These are phyloP conservation scores for Incurvaria masculella DNA, from an alignment of 2,888 invertebrate species.

Conservation along the genomic window DNA sequence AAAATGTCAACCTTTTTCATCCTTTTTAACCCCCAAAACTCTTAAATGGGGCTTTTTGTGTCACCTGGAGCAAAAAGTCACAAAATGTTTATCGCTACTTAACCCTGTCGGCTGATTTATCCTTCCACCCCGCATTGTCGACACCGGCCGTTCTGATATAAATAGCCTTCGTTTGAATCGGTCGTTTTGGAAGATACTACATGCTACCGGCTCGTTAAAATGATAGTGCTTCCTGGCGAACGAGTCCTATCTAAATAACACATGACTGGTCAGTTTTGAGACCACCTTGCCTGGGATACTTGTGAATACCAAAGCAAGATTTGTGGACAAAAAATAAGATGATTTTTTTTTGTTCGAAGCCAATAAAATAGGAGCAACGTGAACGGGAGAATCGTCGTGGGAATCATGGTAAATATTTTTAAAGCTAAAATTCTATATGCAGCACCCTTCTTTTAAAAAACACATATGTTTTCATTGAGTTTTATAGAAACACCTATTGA, in stretches of 20 bases:
- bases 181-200: constrained; percentile 49
- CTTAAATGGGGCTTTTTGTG: constrained; percentile 48
- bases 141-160: constrained; percentile 34
- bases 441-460: too few species aligned
- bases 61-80: constrained; percentile 52
- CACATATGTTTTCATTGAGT: too few species aligned
- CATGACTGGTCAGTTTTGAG: too few species aligned
- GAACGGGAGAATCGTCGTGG: too few species aligned
- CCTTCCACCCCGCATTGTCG: constrained; percentile 36
- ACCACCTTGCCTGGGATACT: background rate
- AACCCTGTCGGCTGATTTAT: constrained; percentile 50
- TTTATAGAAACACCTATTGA: too few species aligned
- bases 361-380: too few species aligned
- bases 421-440: too few species aligned
- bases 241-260: too few species aligned
- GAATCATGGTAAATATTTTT: too few species aligned
- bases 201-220: constrained; percentile 19
- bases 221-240: background rate
- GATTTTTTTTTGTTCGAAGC: too few species aligned
- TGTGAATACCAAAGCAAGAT: too few species aligned
- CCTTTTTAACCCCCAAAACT: constrained; percentile 33
- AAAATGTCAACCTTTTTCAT: constrained; percentile 51
- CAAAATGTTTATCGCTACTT: constrained; percentile 55
- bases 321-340: too few species aligned
- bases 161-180: constrained; percentile 54